These are phyloP conservation scores for Halichoerus grypus DNA, from an alignment of 2,113 vertebrate species.

Conservation along the genomic window DNA sequence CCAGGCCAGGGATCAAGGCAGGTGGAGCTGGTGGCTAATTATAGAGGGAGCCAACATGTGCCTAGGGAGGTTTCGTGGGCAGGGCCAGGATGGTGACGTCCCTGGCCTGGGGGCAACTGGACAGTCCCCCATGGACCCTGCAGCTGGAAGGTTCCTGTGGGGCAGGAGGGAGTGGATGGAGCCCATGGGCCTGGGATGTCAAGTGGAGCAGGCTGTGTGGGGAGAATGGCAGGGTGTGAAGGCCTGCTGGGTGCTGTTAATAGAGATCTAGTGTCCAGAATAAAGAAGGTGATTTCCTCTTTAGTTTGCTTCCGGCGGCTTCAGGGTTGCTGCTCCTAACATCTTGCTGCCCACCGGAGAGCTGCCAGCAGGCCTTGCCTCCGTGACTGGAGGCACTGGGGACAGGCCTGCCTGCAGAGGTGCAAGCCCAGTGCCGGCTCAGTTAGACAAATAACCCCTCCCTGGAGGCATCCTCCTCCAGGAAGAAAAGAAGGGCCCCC, in stretches of 20 bases:
- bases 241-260: background rate
- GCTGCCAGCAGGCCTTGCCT: background rate
- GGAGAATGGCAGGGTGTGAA: rapidly evolving
- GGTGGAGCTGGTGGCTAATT: background rate
- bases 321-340: background rate
- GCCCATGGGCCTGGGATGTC: rapidly evolving
- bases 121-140: background rate
- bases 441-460: background rate
- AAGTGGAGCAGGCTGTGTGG: rapidly evolving
- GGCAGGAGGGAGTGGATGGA: background rate
- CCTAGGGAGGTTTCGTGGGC: background rate
- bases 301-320: no score
- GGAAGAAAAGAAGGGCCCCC: background rate
- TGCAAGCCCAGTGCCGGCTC: rapidly evolving
- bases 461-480: background rate
- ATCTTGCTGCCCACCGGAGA: background rate
- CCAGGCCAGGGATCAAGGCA: background rate
- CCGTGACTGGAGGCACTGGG: rapidly evolving
- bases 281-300: background rate
- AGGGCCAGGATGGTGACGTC: rapidly evolving
- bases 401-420: rapidly evolving
- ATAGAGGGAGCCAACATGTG: background rate
- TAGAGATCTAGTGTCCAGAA: rapidly evolving
- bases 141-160: background rate
- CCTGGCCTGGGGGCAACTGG: background rate